Percentiles rank a stretch among this genome's conserved stretches.
phyloP scores from a whole-genome alignment of 2,113 vertebrate species.

The Dissostichus mawsoni region DNA sequence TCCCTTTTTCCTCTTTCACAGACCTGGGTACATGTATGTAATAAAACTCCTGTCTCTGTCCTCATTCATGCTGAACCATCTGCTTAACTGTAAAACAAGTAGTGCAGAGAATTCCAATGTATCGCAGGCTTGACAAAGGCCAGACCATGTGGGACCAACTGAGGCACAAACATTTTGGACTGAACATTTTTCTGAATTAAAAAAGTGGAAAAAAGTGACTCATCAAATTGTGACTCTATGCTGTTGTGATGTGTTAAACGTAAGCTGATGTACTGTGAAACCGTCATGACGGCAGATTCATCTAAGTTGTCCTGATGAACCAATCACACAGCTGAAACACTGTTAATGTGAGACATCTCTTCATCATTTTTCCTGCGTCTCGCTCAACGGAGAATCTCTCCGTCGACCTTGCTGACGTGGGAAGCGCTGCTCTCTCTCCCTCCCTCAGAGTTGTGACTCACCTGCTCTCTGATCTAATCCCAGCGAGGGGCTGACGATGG shows the following conservation, averaged over 20 bases:
- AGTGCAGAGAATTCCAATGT: constrained; percentile 39
- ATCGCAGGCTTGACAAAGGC: constrained; percentile 32
- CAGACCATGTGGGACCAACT: constrained; percentile 36
- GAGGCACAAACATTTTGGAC: constrained; percentile 27
- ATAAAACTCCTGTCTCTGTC: constrained; percentile 23
- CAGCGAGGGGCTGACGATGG: constrained; percentile 65
- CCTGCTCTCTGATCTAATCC: constrained; percentile 79
- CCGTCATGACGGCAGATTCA: not conserved
- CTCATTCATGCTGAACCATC: constrained; percentile 15
- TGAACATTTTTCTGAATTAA: constrained; percentile 40
- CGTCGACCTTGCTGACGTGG: constrained; percentile 69
- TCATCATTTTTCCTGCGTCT: constrained; percentile 12
- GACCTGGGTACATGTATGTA: not conserved
- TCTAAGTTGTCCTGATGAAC: constrained; percentile 4
- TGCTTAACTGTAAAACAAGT: constrained; percentile 38
- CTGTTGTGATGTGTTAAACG: constrained; percentile 4
- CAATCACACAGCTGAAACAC: constrained; percentile 19
- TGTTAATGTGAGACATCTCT: not conserved
- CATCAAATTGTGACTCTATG: not conserved
- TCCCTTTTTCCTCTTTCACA: not conserved
- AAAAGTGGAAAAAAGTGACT: not conserved
- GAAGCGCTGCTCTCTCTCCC: constrained; percentile 45
- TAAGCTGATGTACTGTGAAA: not conserved
- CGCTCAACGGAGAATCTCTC: constrained; percentile 40
- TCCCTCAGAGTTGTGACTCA: constrained; percentile 76